Evolutionary conservation across 2,113 vertebrate genomes (phyloP), one percentile per base, ranked within the genome.

Genomic region (Bolborhynchus lineola): DNA sequence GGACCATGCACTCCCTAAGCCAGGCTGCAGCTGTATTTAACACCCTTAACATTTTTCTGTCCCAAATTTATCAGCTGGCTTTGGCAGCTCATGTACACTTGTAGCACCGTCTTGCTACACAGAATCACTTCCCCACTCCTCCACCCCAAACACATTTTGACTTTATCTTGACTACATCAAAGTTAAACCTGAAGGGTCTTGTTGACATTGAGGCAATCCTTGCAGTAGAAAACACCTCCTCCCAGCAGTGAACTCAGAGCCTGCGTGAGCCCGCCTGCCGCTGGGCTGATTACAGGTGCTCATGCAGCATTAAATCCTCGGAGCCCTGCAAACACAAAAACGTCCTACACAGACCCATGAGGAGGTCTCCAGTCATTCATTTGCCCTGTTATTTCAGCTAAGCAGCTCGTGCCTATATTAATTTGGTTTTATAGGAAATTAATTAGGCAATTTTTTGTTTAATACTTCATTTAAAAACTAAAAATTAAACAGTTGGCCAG

Each of bases 391-490:
- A 69, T 72, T 92, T 80, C 82, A 77, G 78, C 84, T 5, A 62
- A 92, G 81, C 91, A 85, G 63, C 63, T 88, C 14, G 0, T 17
- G 41, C 35, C 87, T 74, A 10, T 16, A 67, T 90, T 87, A 76
- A 91, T 93, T 93, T 78, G 71, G 11, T 90, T 77, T 68, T 65
- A 75, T 29, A 75, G 50, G 42, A 89, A 97, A 93, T 95, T 93
- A 96, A 92, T 90, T 85, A 77, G 37, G 55, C 10, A 0, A 5
- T 19, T 81, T 49, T 90, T 65, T 25, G 77, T 55, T 8, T 26
- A 90, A 84, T 29, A 81, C 46, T 67, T 70, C 39, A 65, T 80
- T 92, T 31, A 19, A 78, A 82, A 88, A 84, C 53, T 16, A 44
- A 68, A 87, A 96, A 80, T 76, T 10, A 85, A 62, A 23, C 86